Evolutionary conservation across 2,888 invertebrate genomes (phyloP).

Genomic region (Hemaris fuciformis): DNA sequence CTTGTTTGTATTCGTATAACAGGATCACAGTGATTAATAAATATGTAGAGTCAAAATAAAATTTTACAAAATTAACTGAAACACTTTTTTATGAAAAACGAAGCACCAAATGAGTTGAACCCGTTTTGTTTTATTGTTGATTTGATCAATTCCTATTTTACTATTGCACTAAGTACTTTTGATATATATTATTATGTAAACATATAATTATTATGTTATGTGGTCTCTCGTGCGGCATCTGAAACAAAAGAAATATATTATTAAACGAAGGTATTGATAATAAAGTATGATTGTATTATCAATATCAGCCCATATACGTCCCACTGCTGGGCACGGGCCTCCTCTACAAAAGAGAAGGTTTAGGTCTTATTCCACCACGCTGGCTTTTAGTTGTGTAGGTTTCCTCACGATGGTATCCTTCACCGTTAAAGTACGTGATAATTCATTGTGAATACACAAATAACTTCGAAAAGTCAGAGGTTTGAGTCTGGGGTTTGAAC

Average conservation of each 20-base stretch:
- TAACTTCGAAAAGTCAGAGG: too few species aligned
- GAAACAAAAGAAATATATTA: slow-evolving; percentile 36
- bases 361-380: too few species aligned
- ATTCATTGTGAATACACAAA: too few species aligned
- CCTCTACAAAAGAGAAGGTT: too few species aligned
- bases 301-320: too few species aligned
- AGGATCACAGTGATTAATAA: neutral
- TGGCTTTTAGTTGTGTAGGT: too few species aligned
- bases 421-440: too few species aligned
- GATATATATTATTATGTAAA: slow-evolving; percentile 40
- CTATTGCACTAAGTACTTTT: slow-evolving; percentile 61
- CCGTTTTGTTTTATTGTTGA: slow-evolving; percentile 41
- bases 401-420: too few species aligned
- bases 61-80: slow-evolving; percentile 17
- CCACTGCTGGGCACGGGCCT: too few species aligned
- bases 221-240: slow-evolving; percentile 47
- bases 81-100: slow-evolving; percentile 21
- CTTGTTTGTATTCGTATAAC: neutral
- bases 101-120: slow-evolving; percentile 38
- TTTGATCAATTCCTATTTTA: slow-evolving; percentile 38
- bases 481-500: too few species aligned
- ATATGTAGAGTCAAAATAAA: slow-evolving; percentile 5
- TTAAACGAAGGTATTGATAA: too few species aligned
- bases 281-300: too few species aligned
- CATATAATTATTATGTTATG: slow-evolving; percentile 29